Percentiles rank a stretch among this genome's conserved stretches.
phyloP scores from a whole-genome alignment of 2,797 vertebrate genomes.

The Luscinia megarhynchos region DNA sequence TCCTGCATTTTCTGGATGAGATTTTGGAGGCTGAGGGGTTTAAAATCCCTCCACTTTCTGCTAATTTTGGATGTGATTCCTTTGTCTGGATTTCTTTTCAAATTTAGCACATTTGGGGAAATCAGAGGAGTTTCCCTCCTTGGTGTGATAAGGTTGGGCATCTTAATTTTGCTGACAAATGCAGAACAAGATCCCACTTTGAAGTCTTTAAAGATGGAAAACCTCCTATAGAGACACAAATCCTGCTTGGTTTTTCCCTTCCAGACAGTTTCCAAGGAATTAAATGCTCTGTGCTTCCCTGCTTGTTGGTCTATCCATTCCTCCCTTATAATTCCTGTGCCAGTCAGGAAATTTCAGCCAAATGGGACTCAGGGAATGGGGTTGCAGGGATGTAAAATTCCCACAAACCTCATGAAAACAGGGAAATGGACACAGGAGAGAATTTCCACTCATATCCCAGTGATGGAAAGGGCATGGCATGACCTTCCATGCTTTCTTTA shows the following conservation, averaged over 20 bases:
- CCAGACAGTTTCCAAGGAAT: not conserved
- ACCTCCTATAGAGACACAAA: not conserved
- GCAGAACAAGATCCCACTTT: not conserved
- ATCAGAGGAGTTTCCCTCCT: not conserved
- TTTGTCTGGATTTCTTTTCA: not conserved
- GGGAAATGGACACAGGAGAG: not conserved
- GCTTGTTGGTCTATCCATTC: rapidly evolving
- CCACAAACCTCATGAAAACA: not conserved
- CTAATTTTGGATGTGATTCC: not conserved
- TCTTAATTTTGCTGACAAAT: not conserved
- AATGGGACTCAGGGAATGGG: not conserved
- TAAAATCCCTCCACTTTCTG: not conserved
- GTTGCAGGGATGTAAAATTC: not conserved
- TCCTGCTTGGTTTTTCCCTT: not conserved
- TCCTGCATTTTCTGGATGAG: not conserved
- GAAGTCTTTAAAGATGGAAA: not conserved
- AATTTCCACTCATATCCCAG: not conserved
- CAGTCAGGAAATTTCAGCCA: conserved; percentile 13
- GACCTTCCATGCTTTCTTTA: not conserved
- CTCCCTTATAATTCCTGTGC: not conserved
- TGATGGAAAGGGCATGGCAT: not conserved
- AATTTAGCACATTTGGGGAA: not conserved
- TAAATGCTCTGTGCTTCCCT: not conserved
- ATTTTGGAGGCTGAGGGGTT: not conserved
- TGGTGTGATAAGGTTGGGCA: not conserved